Evolutionary conservation across 2,797 vertebrate species (phyloP).

Genomic region (Chrosomus eos): DNA sequence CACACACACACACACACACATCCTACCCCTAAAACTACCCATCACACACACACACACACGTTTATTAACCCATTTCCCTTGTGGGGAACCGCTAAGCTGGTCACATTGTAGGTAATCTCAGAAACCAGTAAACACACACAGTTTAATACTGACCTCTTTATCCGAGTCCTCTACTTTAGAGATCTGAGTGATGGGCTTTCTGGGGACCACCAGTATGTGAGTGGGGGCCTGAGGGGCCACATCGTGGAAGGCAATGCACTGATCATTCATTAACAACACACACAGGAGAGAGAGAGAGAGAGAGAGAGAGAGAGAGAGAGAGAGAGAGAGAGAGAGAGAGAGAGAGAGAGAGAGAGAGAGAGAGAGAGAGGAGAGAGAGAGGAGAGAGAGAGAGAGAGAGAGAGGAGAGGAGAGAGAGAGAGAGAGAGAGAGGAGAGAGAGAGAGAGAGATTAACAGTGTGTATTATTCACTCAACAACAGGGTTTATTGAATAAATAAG

Average conservation of each 20-base stretch:
- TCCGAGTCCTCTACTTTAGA: constrained; percentile 88
- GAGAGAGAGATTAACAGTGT: neutral
- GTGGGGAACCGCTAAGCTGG: too few relatives aligned
- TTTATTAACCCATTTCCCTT: too few relatives aligned
- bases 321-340: neutral
- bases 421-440: neutral
- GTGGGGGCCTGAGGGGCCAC: constrained; percentile 92
- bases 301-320: constrained; percentile 3
- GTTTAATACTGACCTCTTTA: constrained; percentile 84
- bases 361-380: neutral
- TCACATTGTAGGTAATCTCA: too few relatives aligned
- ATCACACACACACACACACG: too few relatives aligned
- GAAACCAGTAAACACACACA: too few relatives aligned
- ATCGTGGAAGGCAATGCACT: constrained; percentile 97
- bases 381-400: neutral
- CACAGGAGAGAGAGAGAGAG: neutral
- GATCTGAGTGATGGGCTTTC: constrained; percentile 87
- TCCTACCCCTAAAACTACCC: too few relatives aligned
- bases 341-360: neutral
- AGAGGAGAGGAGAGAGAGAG: too few relatives aligned
- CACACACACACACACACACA: too few relatives aligned
- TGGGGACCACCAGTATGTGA: constrained; percentile 94
- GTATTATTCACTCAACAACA: neutral
- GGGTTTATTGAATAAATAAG: neutral
- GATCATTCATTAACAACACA: constrained; percentile 26